Conservation (phyloP, 1,140 invertebrate species). For the Dreissena rostriformis region DNA sequence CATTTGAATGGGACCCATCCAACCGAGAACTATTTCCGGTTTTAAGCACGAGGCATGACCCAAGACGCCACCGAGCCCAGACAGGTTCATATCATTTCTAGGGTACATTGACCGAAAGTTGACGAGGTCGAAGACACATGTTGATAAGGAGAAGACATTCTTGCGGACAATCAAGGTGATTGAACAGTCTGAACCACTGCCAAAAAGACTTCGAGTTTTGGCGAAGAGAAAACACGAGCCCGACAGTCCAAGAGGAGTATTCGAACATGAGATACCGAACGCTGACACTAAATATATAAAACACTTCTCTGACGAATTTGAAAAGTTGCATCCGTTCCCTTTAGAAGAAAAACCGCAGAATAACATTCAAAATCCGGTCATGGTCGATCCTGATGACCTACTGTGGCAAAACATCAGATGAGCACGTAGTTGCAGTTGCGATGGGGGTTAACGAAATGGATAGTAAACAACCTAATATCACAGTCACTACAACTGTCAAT, state of each 20-base stretch:
- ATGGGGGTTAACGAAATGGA: neutral
- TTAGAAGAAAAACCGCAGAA: conserved; percentile 24
- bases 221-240: neutral
- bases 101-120: neutral
- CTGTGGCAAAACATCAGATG: neutral
- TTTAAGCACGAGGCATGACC: neutral
- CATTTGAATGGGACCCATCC: conserved; percentile 28
- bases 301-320: conserved; percentile 10
- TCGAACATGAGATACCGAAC: neutral
- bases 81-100: conserved; percentile 21
- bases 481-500: neutral
- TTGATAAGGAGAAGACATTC: neutral
- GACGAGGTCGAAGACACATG: conserved; percentile 16
- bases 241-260: neutral
- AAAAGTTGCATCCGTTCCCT: conserved; percentile 20
- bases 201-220: neutral
- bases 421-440: neutral
- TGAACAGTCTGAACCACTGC: neutral
- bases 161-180: neutral
- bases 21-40: conserved; percentile 15
- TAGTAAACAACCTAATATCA: neutral
- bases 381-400: neutral
- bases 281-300: neutral
- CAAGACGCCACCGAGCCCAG: neutral
- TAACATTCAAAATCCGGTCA: neutral